These are phyloP conservation scores for Yponomeuta plumbellus DNA, from an alignment of 2,888 invertebrate species.

Conservation along the genomic window DNA sequence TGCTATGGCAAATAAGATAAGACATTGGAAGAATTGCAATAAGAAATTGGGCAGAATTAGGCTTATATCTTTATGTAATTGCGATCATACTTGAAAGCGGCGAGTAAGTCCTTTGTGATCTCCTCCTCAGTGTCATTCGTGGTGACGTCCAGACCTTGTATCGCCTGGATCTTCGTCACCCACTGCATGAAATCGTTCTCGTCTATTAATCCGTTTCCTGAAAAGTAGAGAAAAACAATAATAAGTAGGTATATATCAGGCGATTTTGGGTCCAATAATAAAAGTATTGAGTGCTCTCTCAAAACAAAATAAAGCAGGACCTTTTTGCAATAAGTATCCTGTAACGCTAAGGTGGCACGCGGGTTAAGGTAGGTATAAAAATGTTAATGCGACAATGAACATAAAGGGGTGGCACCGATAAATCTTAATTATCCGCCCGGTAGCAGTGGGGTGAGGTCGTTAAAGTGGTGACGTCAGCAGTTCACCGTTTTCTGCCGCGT, in stretches of 20 bases:
- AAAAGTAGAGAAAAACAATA: slow-evolving; percentile 27
- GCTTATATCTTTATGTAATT: neutral
- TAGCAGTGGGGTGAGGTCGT: slow-evolving; percentile 37
- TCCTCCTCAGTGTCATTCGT: slow-evolving; percentile 79
- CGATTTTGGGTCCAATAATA: too few relatives aligned
- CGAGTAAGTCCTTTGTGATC: slow-evolving; percentile 86
- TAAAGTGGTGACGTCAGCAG: slow-evolving; percentile 45
- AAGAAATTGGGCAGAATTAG: too few relatives aligned
- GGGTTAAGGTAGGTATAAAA: slow-evolving; percentile 14
- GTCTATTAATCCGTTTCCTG: slow-evolving; percentile 85
- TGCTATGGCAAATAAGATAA: too few relatives aligned
- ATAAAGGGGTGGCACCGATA: slow-evolving; percentile 50
- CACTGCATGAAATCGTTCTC: slow-evolving; percentile 87
- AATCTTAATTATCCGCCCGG: slow-evolving; percentile 49
- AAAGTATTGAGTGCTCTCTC: too few relatives aligned
- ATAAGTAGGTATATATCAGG: slow-evolving; percentile 11
- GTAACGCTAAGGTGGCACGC: neutral
- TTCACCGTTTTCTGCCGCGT: slow-evolving; percentile 27
- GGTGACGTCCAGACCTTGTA: slow-evolving; percentile 77
- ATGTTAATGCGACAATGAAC: slow-evolving; percentile 16
- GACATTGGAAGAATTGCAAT: too few relatives aligned
- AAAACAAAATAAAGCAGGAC: too few relatives aligned
- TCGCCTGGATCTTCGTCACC: slow-evolving; percentile 84
- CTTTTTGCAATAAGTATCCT: too few relatives aligned
- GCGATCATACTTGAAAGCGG: slow-evolving; percentile 83